Base-by-base conservation (phyloP, 2,797 vertebrate species). In the Toxotes lorentzi region DNA sequence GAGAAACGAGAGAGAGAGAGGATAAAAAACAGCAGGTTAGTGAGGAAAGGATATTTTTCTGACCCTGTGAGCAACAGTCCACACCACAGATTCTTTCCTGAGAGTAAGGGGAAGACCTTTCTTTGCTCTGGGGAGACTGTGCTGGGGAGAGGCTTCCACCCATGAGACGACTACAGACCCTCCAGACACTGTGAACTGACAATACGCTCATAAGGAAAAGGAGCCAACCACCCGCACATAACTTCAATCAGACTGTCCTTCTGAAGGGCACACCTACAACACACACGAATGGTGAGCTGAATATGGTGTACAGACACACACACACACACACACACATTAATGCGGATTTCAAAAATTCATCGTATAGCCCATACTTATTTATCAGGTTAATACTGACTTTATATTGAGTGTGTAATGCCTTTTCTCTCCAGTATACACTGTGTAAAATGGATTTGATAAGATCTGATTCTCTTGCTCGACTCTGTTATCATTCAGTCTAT, bases 171-270 rank as follows among this genome's bases (percentile, higher is more conserved):
- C 73, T 41, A 59, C 70, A 58, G 76, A 83, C 68, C 73, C 72
- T 76, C 54, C 65, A 78, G 78, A 83, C 74, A 79, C 58, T 24
- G n/a, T 5, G 0, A 53, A 62, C 68, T 30, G 62, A 83, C 61
- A 82, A 83, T 71, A 74, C 50, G 65, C 70, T 79, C 50, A 66
- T 60, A 79, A 72, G 75, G 89, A 69, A 86, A 87, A 84, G 65
- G 64, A 88, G 73, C 45, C 65, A 86, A 72, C 74, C 81, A 85
- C 64, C 80, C 89, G 85, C 77, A 84, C 57, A 78, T 79, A 76
- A 83, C 82, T 88, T 90, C 82, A 86, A 75, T 87, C 80, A 90
- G 67, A 68, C 66, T 78, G 82, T 81, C 84, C 86, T 87, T 82
- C 58, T 83, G 85, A 89, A 85, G 87, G 84, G 59, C 84, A 83